phyloP scores from a whole-genome alignment of 2,797 vertebrate species.

The Echeneis naucrates region DNA sequence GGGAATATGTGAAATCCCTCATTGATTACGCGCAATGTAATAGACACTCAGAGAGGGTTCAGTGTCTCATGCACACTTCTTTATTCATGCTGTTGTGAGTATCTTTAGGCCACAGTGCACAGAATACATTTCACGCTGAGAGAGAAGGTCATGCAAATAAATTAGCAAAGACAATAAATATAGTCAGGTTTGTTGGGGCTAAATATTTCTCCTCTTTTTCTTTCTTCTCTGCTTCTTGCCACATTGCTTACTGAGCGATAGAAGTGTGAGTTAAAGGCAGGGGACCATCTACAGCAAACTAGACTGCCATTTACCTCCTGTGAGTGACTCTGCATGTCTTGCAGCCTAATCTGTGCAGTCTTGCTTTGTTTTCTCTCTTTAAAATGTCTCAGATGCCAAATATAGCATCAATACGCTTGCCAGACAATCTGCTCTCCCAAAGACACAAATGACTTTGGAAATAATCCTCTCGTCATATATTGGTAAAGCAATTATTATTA shows the following conservation, averaged over 20 bases:
- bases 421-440: neutral
- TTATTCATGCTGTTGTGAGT: neutral
- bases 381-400: neutral
- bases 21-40: neutral
- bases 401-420: constrained; percentile 1
- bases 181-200: neutral
- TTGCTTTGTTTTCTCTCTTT: neutral
- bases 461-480: constrained; percentile 12
- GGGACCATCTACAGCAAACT: neutral
- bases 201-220: neutral
- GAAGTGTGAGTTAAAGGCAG: neutral
- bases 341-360: neutral
- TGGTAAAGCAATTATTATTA: neutral
- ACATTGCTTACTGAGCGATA: neutral
- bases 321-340: neutral
- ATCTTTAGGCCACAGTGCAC: neutral
- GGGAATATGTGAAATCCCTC: neutral
- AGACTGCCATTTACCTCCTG: neutral
- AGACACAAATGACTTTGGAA: constrained; percentile 1
- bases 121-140: neutral
- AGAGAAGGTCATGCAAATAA: neutral
- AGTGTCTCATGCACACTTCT: neutral
- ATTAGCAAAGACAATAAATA: neutral
- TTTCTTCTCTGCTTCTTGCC: neutral
- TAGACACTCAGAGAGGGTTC: neutral